phyloP scores from a whole-genome alignment of 2,797 vertebrate species.

The Enteromius treurensis region DNA sequence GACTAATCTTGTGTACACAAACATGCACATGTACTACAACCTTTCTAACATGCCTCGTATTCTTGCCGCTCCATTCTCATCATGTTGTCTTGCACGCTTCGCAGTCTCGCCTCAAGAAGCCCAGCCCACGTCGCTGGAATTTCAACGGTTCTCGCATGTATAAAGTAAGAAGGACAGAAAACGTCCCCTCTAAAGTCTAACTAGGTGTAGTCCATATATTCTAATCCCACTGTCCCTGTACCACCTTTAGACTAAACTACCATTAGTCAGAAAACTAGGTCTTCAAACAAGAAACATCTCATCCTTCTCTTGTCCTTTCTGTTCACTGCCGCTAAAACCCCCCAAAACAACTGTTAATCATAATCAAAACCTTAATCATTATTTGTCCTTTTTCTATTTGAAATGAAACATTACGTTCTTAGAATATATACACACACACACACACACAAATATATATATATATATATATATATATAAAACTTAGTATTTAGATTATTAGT shows the following conservation, averaged over 20 bases:
- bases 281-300: background rate
- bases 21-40: slow-evolving; percentile 15
- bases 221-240: slow-evolving; percentile 29
- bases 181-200: slow-evolving; percentile 46
- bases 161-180: slow-evolving; percentile 75
- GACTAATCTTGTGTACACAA: slow-evolving; percentile 35
- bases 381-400: background rate
- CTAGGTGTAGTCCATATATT: slow-evolving; percentile 42
- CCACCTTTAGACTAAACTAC: slow-evolving; percentile 36
- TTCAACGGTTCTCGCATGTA: slow-evolving; percentile 74
- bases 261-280: slow-evolving; percentile 24
- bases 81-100: slow-evolving; percentile 68
- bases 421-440: background rate
- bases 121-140: slow-evolving; percentile 74
- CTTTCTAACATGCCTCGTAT: slow-evolving; percentile 11
- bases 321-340: background rate
- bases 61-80: slow-evolving; percentile 60
- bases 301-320: background rate
- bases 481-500: background rate
- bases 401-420: background rate
- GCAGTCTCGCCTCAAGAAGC: slow-evolving; percentile 79
- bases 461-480: background rate
- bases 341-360: background rate
- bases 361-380: background rate
- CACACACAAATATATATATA: no score